Conservation (phyloP, 2,797 vertebrate genomes). For the Varecia variegata region DNA sequence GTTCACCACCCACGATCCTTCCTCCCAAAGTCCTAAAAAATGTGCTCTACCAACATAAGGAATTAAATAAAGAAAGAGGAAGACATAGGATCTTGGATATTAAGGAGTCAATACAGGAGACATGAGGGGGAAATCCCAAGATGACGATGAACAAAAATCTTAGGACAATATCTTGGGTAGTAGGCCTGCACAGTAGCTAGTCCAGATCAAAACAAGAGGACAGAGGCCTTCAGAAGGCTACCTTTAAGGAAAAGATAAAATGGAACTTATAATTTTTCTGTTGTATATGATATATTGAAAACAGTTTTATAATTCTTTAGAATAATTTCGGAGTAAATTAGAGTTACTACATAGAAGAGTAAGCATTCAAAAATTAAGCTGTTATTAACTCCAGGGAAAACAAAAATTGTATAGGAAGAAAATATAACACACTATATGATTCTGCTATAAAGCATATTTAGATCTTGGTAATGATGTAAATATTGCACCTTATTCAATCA, state of each 20-base stretch:
- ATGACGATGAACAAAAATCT: neutral
- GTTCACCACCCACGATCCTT: neutral
- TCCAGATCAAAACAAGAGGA: neutral
- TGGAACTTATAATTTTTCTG: neutral
- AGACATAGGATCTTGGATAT: neutral
- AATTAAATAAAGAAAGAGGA: neutral
- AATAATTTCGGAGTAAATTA: neutral
- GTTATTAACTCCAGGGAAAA: neutral
- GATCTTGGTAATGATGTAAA: neutral
- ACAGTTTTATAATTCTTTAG: neutral
- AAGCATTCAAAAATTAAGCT: neutral
- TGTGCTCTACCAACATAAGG: neutral
- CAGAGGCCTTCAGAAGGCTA: neutral
- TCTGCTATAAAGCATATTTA: neutral
- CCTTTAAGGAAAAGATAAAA: neutral
- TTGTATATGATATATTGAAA: neutral
- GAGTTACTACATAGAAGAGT: neutral
- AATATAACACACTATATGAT: neutral
- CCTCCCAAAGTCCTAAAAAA: neutral
- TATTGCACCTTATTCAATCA: neutral
- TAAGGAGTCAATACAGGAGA: neutral
- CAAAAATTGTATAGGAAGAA: neutral
- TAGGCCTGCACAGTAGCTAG: neutral
- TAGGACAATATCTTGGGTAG: neutral
- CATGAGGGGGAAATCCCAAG: neutral